Evolutionary conservation across 2,113 vertebrate genomes (phyloP).

Genomic region (Ia io): DNA sequence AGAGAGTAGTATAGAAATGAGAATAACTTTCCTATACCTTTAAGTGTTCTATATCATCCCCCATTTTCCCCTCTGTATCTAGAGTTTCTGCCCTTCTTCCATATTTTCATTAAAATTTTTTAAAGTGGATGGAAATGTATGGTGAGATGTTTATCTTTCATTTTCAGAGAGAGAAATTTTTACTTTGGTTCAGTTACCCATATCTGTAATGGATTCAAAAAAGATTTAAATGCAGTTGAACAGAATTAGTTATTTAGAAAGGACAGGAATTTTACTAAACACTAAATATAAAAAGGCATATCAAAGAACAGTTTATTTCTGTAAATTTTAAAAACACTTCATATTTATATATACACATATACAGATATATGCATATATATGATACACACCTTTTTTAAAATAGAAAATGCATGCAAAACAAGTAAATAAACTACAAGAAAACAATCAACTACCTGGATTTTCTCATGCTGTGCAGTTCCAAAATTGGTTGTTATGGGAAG

Average conservation of each 20-base stretch:
- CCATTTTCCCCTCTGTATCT: background rate
- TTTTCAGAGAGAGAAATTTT: background rate
- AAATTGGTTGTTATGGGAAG: constrained; percentile 68
- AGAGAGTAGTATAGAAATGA: background rate
- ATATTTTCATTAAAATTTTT: background rate
- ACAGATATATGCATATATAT: background rate
- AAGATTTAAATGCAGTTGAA: constrained; percentile 5
- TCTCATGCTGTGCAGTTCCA: constrained; percentile 55
- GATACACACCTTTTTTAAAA: background rate
- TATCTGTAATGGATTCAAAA: background rate
- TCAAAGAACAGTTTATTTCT: background rate
- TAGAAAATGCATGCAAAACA: constrained; percentile 74
- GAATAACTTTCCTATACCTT: background rate
- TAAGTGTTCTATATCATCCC: background rate
- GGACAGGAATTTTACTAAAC: background rate
- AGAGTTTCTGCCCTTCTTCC: background rate
- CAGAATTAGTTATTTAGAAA: background rate
- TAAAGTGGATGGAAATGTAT: background rate
- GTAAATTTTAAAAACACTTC: background rate
- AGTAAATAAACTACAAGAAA: constrained; percentile 67
- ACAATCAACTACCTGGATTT: background rate
- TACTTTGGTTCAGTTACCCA: background rate
- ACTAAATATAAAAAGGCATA: background rate
- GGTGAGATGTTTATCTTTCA: background rate
- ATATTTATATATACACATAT: background rate